A percentile compares a stretch with the other conserved stretches of the same genome.
phyloP scores from a whole-genome alignment of 2,113 vertebrate genomes.

The Macaca mulatta region DNA sequence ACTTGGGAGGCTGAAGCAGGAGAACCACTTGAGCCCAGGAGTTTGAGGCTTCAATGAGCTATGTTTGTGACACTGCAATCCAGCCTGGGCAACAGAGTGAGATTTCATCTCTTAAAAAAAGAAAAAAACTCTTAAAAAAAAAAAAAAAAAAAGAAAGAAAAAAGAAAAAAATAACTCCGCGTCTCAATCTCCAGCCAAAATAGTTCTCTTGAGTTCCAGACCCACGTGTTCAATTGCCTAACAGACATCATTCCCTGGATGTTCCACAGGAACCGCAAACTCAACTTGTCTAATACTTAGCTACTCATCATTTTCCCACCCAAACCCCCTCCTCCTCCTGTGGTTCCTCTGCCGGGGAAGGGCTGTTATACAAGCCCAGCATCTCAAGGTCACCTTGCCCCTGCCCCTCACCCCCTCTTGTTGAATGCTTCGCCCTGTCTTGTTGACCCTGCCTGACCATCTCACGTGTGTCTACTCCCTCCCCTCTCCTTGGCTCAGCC shows the following conservation, averaged over 20 bases:
- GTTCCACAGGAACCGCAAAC: neutral
- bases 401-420: rapidly evolving
- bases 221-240: neutral
- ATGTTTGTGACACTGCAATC: too few relatives aligned
- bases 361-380: too few relatives aligned
- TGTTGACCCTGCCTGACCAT: neutral
- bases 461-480: neutral
- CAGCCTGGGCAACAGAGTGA: too few relatives aligned
- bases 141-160: too few relatives aligned
- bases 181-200: neutral
- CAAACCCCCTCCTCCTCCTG: neutral
- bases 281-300: neutral
- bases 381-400: neutral
- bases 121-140: too few relatives aligned
- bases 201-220: neutral
- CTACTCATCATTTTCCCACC: too few relatives aligned
- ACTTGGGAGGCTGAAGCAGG: too few relatives aligned
- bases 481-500: neutral
- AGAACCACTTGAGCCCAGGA: too few relatives aligned
- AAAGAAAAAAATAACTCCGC: neutral
- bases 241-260: neutral
- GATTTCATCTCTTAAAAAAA: too few relatives aligned
- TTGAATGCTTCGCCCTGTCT: neutral
- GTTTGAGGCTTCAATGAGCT: too few relatives aligned
- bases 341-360: neutral